Percentiles rank a stretch among this genome's conserved stretches.
phyloP scores from a whole-genome alignment of 2,113 vertebrate genomes.

The Coturnix japonica region DNA sequence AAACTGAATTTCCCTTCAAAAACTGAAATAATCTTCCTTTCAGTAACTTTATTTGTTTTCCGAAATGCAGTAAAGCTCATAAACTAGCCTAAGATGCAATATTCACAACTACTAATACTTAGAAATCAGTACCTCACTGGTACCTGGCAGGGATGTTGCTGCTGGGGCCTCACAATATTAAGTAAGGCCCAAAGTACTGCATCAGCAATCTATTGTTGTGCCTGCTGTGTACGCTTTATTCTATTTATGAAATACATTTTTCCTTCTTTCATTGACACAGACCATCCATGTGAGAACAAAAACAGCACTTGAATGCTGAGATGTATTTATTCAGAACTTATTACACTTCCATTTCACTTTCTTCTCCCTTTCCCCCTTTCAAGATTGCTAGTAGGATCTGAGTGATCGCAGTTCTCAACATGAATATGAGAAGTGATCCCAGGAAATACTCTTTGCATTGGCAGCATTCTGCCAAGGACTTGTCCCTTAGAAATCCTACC shows the following conservation, averaged over 20 bases:
- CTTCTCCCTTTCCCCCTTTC: slow-evolving; percentile 20
- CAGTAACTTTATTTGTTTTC: background rate
- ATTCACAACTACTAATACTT: background rate
- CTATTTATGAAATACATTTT: background rate
- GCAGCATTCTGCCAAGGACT: slow-evolving; percentile 76
- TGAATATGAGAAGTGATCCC: slow-evolving; percentile 82
- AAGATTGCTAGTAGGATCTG: slow-evolving; percentile 76
- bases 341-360: background rate
- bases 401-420: slow-evolving; percentile 81
- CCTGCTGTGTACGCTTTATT: background rate
- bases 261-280: background rate
- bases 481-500: slow-evolving; percentile 79
- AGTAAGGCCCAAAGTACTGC: background rate
- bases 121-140: fast-evolving
- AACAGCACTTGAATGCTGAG: slow-evolving; percentile 44
- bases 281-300: background rate
- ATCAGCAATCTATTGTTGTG: background rate
- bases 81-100: background rate
- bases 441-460: slow-evolving; percentile 82
- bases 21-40: background rate
- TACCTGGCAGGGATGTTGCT: background rate
- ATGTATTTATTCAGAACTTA: slow-evolving; percentile 54
- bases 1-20: background rate
- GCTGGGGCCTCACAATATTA: background rate
- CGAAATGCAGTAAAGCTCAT: background rate